Percentiles rank a stretch among this genome's conserved stretches.
These are phyloP conservation scores for Tenthredo scrophulariae DNA, from an alignment of 2,888 invertebrate species.

Conservation along the genomic window DNA sequence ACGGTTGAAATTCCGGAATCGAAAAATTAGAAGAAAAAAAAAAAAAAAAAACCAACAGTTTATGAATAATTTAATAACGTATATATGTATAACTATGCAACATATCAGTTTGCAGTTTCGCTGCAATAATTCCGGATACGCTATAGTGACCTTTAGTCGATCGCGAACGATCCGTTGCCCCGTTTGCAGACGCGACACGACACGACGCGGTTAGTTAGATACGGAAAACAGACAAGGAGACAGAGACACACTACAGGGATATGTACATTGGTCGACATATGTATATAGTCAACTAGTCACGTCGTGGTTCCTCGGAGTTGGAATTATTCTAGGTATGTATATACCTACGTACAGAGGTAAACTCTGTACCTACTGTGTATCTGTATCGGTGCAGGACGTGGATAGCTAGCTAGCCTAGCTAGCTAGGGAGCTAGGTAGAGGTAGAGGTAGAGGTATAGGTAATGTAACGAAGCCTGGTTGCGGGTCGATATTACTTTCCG, in stretches of 20 bases:
- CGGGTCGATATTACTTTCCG: constrained; percentile 42
- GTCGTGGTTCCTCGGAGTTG: neutral
- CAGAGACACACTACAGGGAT: neutral
- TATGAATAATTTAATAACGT: no score
- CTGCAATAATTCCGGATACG: constrained; percentile 10
- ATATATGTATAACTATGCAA: neutral
- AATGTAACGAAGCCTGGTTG: constrained; percentile 8
- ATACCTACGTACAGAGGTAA: neutral
- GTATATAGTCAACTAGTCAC: neutral
- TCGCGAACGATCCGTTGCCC: constrained; percentile 7
- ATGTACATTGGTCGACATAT: neutral
- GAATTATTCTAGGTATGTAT: neutral
- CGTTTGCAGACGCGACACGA: neutral
- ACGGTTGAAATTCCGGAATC: no score
- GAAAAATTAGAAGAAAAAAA: no score
- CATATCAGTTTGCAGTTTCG: neutral
- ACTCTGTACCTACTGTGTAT: neutral
- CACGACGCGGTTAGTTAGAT: neutral
- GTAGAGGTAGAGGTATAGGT: neutral
- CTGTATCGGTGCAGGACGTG: neutral
- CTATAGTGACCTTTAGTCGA: constrained; percentile 11
- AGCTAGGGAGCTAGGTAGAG: neutral
- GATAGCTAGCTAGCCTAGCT: neutral
- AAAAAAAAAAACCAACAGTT: no score
- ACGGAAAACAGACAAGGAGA: neutral